phyloP scores from a whole-genome alignment of 2,113 vertebrate species.

The Hiodon tergisus region DNA sequence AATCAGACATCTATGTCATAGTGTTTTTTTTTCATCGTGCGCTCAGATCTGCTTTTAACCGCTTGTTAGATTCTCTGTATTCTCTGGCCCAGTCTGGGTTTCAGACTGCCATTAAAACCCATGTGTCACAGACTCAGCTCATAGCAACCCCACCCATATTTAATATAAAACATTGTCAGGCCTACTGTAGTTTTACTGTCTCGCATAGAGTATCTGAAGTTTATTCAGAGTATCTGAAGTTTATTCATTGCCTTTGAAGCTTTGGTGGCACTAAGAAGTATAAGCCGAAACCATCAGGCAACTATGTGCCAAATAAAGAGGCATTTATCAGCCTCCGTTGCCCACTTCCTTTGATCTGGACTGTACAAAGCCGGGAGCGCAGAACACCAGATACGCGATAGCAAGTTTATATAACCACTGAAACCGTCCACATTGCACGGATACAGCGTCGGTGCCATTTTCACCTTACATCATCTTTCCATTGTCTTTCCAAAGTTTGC shows the following conservation, averaged over 20 bases:
- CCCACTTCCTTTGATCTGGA: background rate
- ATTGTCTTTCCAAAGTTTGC: too few species aligned
- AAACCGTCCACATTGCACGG: too few species aligned
- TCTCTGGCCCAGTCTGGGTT: background rate
- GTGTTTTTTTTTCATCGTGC: background rate
- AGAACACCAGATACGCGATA: too few species aligned
- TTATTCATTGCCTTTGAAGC: background rate
- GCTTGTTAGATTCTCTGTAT: background rate
- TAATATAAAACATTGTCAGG: constrained; percentile 15
- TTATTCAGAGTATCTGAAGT: background rate
- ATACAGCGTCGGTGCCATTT: too few species aligned
- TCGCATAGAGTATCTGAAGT: background rate
- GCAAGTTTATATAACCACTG: too few species aligned
- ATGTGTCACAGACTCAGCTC: constrained; percentile 9
- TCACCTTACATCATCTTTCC: too few species aligned
- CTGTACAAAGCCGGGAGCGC: too few species aligned
- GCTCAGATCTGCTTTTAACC: background rate
- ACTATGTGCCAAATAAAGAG: background rate
- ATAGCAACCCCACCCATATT: constrained; percentile 1
- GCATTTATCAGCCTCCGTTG: too few species aligned
- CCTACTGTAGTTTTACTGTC: background rate
- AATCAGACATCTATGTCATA: background rate
- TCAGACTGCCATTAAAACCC: background rate
- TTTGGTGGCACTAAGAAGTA: background rate
- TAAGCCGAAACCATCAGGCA: background rate